Conservation (phyloP, 2,888 invertebrate genomes). For the Bembecia ichneumoniformis region DNA sequence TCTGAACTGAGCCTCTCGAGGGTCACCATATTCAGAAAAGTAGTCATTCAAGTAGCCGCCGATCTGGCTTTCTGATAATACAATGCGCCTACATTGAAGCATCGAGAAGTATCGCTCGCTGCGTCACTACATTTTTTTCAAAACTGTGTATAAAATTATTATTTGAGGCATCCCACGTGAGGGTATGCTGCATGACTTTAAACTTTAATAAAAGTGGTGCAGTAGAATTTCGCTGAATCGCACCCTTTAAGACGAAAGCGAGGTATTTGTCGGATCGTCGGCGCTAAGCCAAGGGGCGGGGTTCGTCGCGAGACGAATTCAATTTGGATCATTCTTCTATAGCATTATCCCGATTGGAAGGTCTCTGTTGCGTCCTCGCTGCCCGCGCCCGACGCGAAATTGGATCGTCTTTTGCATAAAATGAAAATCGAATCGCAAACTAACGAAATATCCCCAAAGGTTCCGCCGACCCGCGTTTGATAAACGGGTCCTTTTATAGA, state of each 20-base stretch:
- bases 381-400: constrained; percentile 37
- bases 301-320: constrained; percentile 43
- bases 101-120: too few relatives aligned
- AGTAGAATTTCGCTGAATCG: constrained; percentile 48
- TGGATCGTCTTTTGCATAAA: constrained; percentile 69
- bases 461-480: constrained; percentile 26
- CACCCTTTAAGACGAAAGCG: constrained; percentile 39
- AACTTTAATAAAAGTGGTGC: constrained; percentile 58
- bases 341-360: constrained; percentile 61
- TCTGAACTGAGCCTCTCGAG: constrained; percentile 6
- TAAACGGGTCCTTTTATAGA: constrained; percentile 32
- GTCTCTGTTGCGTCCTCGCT: constrained; percentile 22
- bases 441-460: constrained; percentile 52
- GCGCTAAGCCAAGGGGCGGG: constrained; percentile 17
- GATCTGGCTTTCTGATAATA: too few relatives aligned
- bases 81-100: too few relatives aligned
- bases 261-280: constrained; percentile 36
- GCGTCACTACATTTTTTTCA: too few relatives aligned
- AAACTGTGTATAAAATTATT: too few relatives aligned
- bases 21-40: not conserved
- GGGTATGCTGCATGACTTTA: not conserved
- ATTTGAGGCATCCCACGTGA: too few relatives aligned
- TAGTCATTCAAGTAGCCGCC: not conserved
- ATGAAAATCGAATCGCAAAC: constrained; percentile 61
- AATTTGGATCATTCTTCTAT: constrained; percentile 68